These are phyloP conservation scores for Rotaria sp. DNA, from an alignment of 2,888 invertebrate genomes.

Conservation along the genomic window DNA sequence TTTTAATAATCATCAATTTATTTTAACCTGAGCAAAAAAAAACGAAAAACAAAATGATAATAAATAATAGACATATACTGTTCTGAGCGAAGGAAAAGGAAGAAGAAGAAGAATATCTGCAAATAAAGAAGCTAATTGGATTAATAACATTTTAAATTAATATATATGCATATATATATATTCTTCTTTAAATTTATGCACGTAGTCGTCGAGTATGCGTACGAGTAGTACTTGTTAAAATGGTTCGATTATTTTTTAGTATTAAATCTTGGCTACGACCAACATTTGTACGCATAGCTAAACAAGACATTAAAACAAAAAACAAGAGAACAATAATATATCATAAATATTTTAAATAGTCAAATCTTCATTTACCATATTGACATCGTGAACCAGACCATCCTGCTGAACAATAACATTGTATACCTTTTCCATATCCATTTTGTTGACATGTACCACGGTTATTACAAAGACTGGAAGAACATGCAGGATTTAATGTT, in stretches of 20 bases:
- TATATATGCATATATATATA: background rate
- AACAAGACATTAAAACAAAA: background rate
- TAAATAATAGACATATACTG: background rate
- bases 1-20: background rate
- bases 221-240: background rate
- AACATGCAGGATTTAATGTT: slow-evolving; percentile 22
- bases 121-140: background rate
- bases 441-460: slow-evolving; percentile 31
- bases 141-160: background rate
- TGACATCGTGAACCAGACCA: slow-evolving; percentile 35
- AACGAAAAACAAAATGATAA: background rate
- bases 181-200: background rate
- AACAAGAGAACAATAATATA: too few relatives aligned
- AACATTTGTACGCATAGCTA: background rate
- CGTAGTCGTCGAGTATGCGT: background rate
- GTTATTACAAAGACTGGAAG: slow-evolving; percentile 36
- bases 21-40: background rate
- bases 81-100: background rate
- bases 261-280: background rate
- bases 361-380: background rate
- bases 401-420: slow-evolving; percentile 35
- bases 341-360: background rate
- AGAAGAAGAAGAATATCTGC: background rate
- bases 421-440: slow-evolving; percentile 14
- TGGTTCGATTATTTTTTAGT: background rate